Base-by-base conservation (phyloP, 1,140 invertebrate genomes). In the Manduca sexta region DNA sequence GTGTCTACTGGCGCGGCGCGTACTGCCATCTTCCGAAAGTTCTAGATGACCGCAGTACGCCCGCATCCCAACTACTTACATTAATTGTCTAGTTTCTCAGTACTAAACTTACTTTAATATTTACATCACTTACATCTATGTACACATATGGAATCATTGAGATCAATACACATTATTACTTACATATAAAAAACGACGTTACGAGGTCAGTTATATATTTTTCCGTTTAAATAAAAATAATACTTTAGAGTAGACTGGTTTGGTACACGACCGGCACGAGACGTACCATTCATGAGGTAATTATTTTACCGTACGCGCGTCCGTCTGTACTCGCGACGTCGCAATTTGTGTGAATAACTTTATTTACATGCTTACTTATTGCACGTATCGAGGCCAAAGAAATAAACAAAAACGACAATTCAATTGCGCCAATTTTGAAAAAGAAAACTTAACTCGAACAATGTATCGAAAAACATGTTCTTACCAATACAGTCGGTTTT, bases 131-230 rank as follows among this genome's bases (percentile, higher is more conserved):
- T 60, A 65, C 55, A 53, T 41, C 64, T 82, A 84, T 85, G 72
- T 84, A 84, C 77, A 81, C 56, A 82, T 64, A 84, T 80, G 81
- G 81, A 85, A 85, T 83, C 74, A 73, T 80, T 85, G 81, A 85
- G 81, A 85, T 85, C 81, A 85, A 74, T 76, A 76, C 63, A 77
- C 17, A 44, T 68, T 64, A 65, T 73, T 73, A 74, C 61, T 78
- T 84, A 84, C 63, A 72, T 41, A 56, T 50, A 74, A 60, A 69
- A 60, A 72, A 56, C 57, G 64, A 74, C 55, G 44, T 65, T 68
- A 73, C 63, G 71, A 74, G 70, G 69, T 73, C 64, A 64, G 57
- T 44, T 61, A 56, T 26, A 26, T 49, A 55, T 52, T 52, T 61
- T 53, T 57, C 52, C 50, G 71, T 46, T 71, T 76, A 70, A 71